These are phyloP conservation scores for Ataeniobius toweri DNA, from an alignment of 2,797 vertebrate genomes.

Conservation along the genomic window DNA sequence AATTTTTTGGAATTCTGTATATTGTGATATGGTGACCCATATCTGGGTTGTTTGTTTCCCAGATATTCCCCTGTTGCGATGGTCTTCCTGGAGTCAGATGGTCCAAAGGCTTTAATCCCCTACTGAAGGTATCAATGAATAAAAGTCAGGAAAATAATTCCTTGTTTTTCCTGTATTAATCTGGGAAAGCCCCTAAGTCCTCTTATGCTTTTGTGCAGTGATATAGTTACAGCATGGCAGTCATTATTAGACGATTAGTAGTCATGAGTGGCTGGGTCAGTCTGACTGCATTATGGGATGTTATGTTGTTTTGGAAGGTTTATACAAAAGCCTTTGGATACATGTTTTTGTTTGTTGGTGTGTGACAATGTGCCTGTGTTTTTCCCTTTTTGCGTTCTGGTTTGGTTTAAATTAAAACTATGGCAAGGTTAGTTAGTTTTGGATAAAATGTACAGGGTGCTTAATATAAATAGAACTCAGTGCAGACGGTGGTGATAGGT, in stretches of 20 bases:
- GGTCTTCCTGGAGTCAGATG: slow-evolving; percentile 53
- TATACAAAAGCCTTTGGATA: neutral
- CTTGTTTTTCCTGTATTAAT: slow-evolving; percentile 72
- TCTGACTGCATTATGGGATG: slow-evolving; percentile 50
- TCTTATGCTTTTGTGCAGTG: slow-evolving; percentile 36
- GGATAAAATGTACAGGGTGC: neutral
- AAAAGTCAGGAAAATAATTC: slow-evolving; percentile 71
- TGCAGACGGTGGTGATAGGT: neutral
- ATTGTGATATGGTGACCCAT: slow-evolving; percentile 43
- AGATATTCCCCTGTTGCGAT: slow-evolving; percentile 55
- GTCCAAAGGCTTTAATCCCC: slow-evolving; percentile 70
- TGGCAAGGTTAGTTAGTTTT: neutral
- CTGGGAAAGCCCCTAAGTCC: slow-evolving; percentile 69
- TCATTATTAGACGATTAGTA: slow-evolving; percentile 57
- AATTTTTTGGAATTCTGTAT: slow-evolving; percentile 41
- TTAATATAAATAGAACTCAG: neutral
- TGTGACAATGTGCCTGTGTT: neutral
- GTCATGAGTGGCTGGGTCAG: slow-evolving; percentile 60
- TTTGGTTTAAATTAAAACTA: neutral
- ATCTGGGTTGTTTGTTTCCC: slow-evolving; percentile 54
- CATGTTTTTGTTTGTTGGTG: slow-evolving; percentile 20
- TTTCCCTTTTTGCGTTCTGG: neutral
- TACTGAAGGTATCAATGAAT: slow-evolving; percentile 59
- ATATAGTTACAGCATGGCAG: slow-evolving; percentile 53
- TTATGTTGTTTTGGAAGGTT: slow-evolving; percentile 43